These are phyloP conservation scores for Phrynocephalus guinanensis DNA, from an alignment of 2,797 vertebrate species.

Conservation along the genomic window DNA sequence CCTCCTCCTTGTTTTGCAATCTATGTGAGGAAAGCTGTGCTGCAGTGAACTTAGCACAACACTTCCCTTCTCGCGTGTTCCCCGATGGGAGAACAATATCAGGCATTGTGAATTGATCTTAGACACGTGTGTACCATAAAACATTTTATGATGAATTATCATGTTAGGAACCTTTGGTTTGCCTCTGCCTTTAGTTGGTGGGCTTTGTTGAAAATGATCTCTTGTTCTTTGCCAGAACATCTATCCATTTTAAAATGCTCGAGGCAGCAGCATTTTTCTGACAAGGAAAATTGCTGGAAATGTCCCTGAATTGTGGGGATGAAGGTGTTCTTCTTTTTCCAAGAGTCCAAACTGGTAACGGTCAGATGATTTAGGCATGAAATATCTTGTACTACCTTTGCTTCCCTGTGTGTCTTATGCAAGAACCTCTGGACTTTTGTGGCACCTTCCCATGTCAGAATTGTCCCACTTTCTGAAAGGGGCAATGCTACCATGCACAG, in stretches of 20 bases:
- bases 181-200: conserved; percentile 39
- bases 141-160: conserved; percentile 22
- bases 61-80: background rate
- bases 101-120: conserved; percentile 6
- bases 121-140: conserved; percentile 14
- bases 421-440: background rate
- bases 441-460: background rate
- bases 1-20: too few relatives aligned
- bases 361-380: background rate
- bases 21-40: too few relatives aligned
- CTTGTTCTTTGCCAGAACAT: conserved; percentile 28
- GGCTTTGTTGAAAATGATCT: conserved; percentile 15
- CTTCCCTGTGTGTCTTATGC: background rate
- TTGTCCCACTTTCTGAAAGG: background rate
- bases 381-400: background rate
- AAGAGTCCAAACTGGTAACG: conserved; percentile 19
- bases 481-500: background rate
- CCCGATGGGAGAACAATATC: background rate
- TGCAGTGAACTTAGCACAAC: too few relatives aligned
- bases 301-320: background rate
- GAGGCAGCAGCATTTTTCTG: conserved; percentile 29
- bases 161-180: conserved; percentile 48
- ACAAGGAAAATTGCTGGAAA: conserved; percentile 36
- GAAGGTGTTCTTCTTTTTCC: conserved; percentile 13
- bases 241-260: conserved; percentile 50